Percentiles rank a stretch among this genome's conserved stretches.
These are phyloP conservation scores for Geodia barretti DNA, from an alignment of 37 sponge, comb jelly and placozoan species.

Conservation along the genomic window DNA sequence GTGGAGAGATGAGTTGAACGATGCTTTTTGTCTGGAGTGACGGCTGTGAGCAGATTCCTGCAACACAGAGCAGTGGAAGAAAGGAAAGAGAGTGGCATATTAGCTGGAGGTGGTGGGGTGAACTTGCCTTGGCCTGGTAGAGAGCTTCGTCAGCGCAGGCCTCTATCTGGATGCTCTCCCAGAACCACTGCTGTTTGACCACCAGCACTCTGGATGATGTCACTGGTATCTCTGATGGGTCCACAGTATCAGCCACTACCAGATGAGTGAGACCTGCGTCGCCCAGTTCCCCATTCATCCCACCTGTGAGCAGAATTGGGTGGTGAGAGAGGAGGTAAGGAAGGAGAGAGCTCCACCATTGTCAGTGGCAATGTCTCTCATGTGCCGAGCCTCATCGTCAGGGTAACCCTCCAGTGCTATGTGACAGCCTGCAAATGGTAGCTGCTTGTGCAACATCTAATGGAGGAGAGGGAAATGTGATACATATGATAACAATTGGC, in stretches of 20 bases:
- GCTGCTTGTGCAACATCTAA: conserved; percentile 67
- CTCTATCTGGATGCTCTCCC: conserved; percentile 95
- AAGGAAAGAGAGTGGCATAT: neutral
- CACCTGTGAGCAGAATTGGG: conserved; percentile 42
- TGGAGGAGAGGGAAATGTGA: neutral
- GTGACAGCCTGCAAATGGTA: conserved; percentile 78
- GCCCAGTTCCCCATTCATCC: conserved; percentile 32
- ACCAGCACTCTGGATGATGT: conserved; percentile 59
- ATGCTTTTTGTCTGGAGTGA: neutral
- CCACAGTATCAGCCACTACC: conserved; percentile 63
- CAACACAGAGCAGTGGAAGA: too few relatives aligned
- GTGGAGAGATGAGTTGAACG: conserved; percentile 8
- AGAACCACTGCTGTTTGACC: conserved; percentile 97
- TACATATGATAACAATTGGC: too few relatives aligned
- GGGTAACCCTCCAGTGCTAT: conserved; percentile 83
- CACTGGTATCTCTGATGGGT: conserved; percentile 34
- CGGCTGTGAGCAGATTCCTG: neutral
- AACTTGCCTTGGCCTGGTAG: conserved; percentile 73
- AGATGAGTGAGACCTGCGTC: conserved; percentile 62
- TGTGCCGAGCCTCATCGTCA: conserved; percentile 70
- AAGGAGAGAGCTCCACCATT: too few relatives aligned
- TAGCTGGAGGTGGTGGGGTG: conserved; percentile 8
- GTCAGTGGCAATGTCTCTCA: conserved; percentile 65
- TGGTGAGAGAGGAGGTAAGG: conserved; percentile 6
- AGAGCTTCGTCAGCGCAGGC: conserved; percentile 92